A percentile compares a stretch with the other conserved stretches of the same genome.
Evolutionary conservation across 2,113 vertebrate species (phyloP).

Genomic region (Crypturellus undulatus): DNA sequence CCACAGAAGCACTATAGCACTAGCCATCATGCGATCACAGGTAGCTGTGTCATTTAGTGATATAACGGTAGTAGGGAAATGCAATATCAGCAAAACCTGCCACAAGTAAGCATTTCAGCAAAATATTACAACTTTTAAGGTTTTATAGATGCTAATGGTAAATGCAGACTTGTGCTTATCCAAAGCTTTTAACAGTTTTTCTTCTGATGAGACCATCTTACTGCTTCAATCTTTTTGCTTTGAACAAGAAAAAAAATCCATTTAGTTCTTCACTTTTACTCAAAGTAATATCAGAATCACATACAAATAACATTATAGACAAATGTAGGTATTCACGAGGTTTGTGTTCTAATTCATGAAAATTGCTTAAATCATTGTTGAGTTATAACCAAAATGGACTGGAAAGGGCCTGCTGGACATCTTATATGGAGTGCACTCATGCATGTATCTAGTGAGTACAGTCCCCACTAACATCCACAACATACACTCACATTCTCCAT

Average conservation of each 20-base stretch:
- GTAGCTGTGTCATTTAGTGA: not conserved
- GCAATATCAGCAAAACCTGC: conserved; percentile 9
- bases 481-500: not conserved
- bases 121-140: not conserved
- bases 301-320: not conserved
- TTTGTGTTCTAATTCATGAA: not conserved
- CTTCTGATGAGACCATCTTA: not conserved
- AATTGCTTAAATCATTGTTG: not conserved
- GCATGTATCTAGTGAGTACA: accelerated
- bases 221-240: not conserved
- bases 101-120: not conserved
- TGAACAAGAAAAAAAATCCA: not conserved
- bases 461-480: not conserved
- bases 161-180: not conserved
- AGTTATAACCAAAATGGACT: not conserved
- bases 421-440: not conserved
- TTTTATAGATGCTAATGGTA: not conserved
- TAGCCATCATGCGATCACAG: conserved; percentile 28
- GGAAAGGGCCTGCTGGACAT: not conserved
- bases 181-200: not conserved
- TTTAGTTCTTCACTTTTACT: not conserved
- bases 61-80: not conserved
- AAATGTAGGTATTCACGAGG: not conserved
- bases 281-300: not conserved
- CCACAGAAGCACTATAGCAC: not conserved